Conservation (phyloP, 2,888 invertebrate species). For the Phorcus lineatus region DNA sequence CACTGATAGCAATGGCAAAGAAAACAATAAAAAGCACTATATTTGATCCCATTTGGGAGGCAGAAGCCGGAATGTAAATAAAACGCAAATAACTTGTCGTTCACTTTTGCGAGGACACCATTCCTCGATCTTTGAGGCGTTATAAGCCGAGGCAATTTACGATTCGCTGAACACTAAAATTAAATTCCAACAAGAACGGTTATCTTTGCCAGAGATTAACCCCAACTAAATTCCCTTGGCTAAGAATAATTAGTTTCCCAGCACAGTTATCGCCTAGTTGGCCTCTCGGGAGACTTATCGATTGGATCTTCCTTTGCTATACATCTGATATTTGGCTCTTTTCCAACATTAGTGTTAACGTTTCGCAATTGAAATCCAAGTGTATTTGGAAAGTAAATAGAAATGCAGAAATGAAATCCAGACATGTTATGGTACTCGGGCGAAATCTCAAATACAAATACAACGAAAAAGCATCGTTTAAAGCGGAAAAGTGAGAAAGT, state of each 20-base stretch:
- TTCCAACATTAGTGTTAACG: background rate
- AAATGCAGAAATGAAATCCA: background rate
- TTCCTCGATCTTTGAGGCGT: background rate
- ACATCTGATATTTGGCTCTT: background rate
- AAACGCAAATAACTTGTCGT: background rate
- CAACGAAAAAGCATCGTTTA: too few species aligned
- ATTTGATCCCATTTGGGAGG: background rate
- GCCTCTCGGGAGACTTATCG: constrained; percentile 7
- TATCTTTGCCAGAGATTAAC: constrained; percentile 23
- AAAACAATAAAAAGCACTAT: background rate
- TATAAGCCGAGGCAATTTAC: constrained; percentile 4
- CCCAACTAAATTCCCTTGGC: constrained; percentile 16
- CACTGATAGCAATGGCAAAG: background rate
- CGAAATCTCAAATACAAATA: too few species aligned
- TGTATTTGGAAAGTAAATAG: background rate
- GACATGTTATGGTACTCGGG: too few species aligned
- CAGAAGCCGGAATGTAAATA: constrained; percentile 5
- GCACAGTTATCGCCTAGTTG: constrained; percentile 10
- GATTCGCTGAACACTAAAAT: constrained; percentile 21
- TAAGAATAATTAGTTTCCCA: constrained; percentile 16
- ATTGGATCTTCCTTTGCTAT: background rate
- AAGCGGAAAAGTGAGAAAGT: too few species aligned
- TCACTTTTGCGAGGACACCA: background rate
- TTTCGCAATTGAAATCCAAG: background rate
- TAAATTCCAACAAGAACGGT: constrained; percentile 5